Conservation (phyloP, 2,113 vertebrate genomes). For the Callithrix jacchus region DNA sequence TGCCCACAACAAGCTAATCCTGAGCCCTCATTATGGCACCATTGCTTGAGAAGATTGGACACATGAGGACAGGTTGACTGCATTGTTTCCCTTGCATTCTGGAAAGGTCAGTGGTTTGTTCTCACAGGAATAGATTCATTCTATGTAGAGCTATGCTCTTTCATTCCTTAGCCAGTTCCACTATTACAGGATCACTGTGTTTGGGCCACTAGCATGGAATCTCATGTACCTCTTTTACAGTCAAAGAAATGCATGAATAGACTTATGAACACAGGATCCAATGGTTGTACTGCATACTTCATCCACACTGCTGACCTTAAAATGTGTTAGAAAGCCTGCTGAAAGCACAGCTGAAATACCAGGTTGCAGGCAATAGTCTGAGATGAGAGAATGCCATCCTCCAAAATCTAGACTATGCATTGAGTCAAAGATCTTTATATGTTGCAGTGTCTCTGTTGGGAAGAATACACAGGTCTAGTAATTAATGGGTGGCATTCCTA, state of each 20-base stretch:
- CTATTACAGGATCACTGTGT: background rate
- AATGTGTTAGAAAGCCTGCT: background rate
- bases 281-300: background rate
- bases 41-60: background rate
- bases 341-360: background rate
- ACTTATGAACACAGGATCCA: background rate
- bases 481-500: background rate
- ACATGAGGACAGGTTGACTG: background rate
- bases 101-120: background rate
- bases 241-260: background rate
- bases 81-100: background rate
- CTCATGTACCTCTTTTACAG: background rate
- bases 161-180: background rate
- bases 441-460: background rate
- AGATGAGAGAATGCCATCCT: fast-evolving
- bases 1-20: background rate
- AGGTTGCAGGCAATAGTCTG: background rate
- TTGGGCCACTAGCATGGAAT: background rate
- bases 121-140: background rate
- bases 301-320: background rate
- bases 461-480: background rate
- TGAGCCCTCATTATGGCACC: background rate
- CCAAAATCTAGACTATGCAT: fast-evolving
- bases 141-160: background rate
- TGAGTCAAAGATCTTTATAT: background rate